Percentiles rank a stretch among this genome's conserved stretches.
phyloP scores from a whole-genome alignment of 1,140 invertebrate genomes.

The Wasmannia auropunctata region DNA sequence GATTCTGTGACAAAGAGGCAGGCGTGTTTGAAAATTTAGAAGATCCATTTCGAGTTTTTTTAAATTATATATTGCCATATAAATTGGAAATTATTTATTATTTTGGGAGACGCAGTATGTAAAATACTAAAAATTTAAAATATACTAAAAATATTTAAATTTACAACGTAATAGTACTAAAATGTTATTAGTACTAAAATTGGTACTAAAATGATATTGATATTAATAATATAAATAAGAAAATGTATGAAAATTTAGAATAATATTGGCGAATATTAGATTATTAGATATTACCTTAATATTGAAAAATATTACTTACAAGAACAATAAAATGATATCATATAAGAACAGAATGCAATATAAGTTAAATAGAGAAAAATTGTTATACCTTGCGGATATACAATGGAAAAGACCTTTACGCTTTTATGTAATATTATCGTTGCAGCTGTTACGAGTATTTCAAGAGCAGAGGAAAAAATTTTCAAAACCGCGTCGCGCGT shows the following conservation, averaged over 20 bases:
- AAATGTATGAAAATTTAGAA: background rate
- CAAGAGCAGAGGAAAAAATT: background rate
- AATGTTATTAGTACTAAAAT: background rate
- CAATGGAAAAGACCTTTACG: background rate
- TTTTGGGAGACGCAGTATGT: background rate
- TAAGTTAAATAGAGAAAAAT: background rate
- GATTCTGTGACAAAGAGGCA: background rate
- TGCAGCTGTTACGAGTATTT: background rate
- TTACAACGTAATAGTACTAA: background rate
- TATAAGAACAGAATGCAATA: background rate
- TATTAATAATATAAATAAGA: background rate
- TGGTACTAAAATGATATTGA: background rate
- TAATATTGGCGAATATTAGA: no score
- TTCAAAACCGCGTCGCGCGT: background rate
- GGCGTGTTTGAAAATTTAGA: background rate
- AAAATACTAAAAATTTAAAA: background rate
- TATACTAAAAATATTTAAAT: background rate
- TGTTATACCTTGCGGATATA: background rate
- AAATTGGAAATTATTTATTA: background rate
- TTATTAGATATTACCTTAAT: no score
- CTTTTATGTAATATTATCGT: constrained; percentile 5
- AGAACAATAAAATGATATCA: background rate
- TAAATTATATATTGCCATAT: no score
- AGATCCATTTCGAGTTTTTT: background rate
- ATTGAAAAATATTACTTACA: background rate